Evolutionary conservation across 2,888 invertebrate species (phyloP).

Genomic region (Tineola bisselliella): DNA sequence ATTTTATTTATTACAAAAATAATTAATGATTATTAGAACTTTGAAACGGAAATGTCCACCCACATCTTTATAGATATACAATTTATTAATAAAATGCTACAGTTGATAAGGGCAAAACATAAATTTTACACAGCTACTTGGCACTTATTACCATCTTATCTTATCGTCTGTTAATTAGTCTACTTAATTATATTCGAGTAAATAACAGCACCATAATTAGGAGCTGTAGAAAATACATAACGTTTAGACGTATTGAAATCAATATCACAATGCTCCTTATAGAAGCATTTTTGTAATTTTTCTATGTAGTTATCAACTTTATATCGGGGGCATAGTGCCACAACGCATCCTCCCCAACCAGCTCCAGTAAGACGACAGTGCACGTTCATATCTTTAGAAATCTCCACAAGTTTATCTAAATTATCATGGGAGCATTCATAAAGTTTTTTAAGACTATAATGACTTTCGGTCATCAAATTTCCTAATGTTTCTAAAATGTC

Average conservation of each 20-base stretch:
- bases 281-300: constrained; percentile 75
- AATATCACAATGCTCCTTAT: constrained; percentile 63
- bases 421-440: constrained; percentile 95
- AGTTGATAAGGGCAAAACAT: no score
- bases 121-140: no score
- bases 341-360: constrained; percentile 98
- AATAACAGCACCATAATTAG: constrained; percentile 73
- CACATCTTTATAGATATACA: no score
- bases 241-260: constrained; percentile 61
- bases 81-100: no score
- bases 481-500: constrained; percentile 72
- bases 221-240: constrained; percentile 79
- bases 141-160: no score
- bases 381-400: constrained; percentile 74
- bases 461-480: constrained; percentile 87
- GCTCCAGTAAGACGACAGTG: constrained; percentile 96
- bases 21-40: no score
- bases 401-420: constrained; percentile 82
- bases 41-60: no score
- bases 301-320: constrained; percentile 74
- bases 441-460: constrained; percentile 81
- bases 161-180: no score
- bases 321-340: constrained; percentile 79
- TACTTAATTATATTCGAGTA: constrained; percentile 27
- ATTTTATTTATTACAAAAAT: no score